Evolutionary conservation across 2,113 vertebrate species (phyloP), one percentile per base, ranked within the genome.

Genomic region (Drymodes brunneopygia): DNA sequence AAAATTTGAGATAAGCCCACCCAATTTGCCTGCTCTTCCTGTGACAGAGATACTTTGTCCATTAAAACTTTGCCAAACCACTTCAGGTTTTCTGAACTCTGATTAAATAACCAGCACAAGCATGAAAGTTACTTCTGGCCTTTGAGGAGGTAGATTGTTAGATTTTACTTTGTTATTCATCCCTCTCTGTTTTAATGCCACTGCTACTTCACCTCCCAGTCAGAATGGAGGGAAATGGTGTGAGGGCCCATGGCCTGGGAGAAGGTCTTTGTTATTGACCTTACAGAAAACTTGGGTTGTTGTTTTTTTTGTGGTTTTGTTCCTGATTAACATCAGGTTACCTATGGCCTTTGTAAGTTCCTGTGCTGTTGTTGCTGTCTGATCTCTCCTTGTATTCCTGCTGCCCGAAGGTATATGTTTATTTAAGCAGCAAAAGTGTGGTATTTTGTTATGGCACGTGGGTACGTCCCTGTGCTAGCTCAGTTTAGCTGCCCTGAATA

Each of bases 141-240:
- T 69, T 69, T 62, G 44, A 33, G n/a, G 22, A 10, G 23, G 17
- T 16, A 65, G 50, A 7, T 27, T 45, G 2, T 44, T 48, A 9
- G 16, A 20, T 71, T 64, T 82, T 40, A 21, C 5, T 6, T 8
- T n/a, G 7, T 50, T 42, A 42, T 42, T 42, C 6, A 27, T 60
- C 23, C 24, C 0, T 0, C 73, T 83, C 21, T 64, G 33, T 45
- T 80, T 82, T 47, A 60, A 80, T 69, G 18, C 28, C 3, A 4
- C 31, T 13, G 6, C 25, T 53, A 2, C 13, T 58, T 71, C 9
- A 51, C 2, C 19, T 60, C n/a, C 11, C 17, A 14, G 15, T 51
- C 13, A 36, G 31, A 51, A 58, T 35, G 38, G 60, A 31, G 45
- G 38, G 38, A 74, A 74, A 9, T 33, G 0, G 0, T 18, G 13